Percentiles rank a stretch among this genome's conserved stretches.
phyloP scores from a whole-genome alignment of 2,113 vertebrate genomes.

The Hippolais icterina region DNA sequence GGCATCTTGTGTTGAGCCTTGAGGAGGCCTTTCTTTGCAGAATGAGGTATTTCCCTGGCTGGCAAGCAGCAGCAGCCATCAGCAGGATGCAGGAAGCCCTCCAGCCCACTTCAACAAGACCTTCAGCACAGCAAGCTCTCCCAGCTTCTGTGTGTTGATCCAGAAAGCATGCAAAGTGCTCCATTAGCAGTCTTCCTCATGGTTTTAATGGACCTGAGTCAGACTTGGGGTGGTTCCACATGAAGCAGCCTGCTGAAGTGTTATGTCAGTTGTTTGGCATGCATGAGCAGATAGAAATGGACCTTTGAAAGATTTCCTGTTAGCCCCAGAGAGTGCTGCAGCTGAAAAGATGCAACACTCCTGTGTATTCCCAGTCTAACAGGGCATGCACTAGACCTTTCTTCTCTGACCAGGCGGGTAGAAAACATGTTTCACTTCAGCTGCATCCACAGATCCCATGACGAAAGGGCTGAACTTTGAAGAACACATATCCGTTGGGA shows the following conservation, averaged over 20 bases:
- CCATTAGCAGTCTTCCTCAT: background rate
- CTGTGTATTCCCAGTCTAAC: background rate
- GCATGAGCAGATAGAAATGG: background rate
- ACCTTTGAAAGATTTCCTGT: background rate
- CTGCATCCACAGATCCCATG: background rate
- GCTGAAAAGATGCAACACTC: background rate
- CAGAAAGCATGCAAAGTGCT: background rate
- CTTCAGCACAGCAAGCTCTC: background rate
- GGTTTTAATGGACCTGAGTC: background rate
- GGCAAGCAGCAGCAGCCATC: background rate
- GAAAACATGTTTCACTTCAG: background rate
- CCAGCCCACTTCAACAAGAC: background rate
- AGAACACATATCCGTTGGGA: fast-evolving
- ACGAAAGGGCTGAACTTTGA: background rate
- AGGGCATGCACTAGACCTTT: background rate
- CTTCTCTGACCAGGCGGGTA: background rate
- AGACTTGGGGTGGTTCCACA: background rate
- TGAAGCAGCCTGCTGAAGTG: background rate
- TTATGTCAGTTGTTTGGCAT: background rate
- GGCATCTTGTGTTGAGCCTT: background rate
- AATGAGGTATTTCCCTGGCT: background rate
- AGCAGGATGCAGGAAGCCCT: background rate
- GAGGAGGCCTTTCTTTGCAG: background rate
- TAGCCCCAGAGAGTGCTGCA: background rate
- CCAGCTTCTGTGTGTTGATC: background rate